phyloP scores from a whole-genome alignment of 2,797 vertebrate genomes.

The Brotula barbata region DNA sequence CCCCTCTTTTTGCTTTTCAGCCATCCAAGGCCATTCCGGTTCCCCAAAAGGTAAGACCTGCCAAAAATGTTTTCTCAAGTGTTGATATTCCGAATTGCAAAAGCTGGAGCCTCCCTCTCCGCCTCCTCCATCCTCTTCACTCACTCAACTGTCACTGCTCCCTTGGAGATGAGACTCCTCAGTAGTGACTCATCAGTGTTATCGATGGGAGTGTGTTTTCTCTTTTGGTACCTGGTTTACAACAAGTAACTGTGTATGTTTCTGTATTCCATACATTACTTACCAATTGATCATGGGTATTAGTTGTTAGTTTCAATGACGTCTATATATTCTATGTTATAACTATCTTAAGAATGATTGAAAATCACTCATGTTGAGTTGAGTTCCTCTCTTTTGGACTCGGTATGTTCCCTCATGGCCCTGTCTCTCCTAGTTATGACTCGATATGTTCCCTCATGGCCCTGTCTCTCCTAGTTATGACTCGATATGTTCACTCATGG shows the following conservation, averaged over 20 bases:
- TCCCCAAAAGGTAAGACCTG: slow-evolving; percentile 93
- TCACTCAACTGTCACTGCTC: slow-evolving; percentile 63
- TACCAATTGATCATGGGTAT: too few relatives aligned
- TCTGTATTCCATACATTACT: too few relatives aligned
- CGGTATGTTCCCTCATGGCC: too few relatives aligned
- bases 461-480: too few relatives aligned
- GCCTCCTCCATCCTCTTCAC: slow-evolving; percentile 34
- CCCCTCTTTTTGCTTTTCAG: slow-evolving; percentile 78
- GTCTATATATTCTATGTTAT: too few relatives aligned
- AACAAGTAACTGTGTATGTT: slow-evolving; percentile 5
- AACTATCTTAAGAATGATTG: too few relatives aligned
- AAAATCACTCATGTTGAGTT: too few relatives aligned
- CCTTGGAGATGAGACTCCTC: slow-evolving; percentile 64
- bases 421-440: too few relatives aligned
- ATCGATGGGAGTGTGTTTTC: slow-evolving; percentile 39
- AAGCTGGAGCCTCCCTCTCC: background rate
- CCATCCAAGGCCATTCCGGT: slow-evolving; percentile 87
- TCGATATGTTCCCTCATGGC: too few relatives aligned
- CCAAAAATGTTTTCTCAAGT: slow-evolving; percentile 39
- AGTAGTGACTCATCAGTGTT: slow-evolving; percentile 67
- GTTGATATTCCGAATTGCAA: slow-evolving; percentile 48
- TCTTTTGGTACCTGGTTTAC: slow-evolving; percentile 47
- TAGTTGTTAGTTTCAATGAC: too few relatives aligned
- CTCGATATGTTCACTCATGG: too few relatives aligned
- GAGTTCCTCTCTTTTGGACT: too few relatives aligned